A percentile compares a stretch with the other conserved stretches of the same genome.
These are phyloP conservation scores for Picathartes gymnocephalus DNA, from an alignment of 2,113 vertebrate species.

Conservation along the genomic window DNA sequence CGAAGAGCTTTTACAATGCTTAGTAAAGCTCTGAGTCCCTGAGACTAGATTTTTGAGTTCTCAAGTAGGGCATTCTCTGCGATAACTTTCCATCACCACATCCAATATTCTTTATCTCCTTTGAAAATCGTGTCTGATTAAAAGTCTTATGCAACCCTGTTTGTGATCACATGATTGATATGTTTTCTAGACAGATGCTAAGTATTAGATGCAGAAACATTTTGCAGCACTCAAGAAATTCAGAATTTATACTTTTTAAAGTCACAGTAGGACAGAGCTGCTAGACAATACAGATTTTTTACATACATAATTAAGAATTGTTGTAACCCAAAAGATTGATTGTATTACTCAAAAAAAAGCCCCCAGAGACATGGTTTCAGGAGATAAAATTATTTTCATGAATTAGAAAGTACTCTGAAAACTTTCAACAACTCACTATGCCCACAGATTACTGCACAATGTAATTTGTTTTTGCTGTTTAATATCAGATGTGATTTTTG, in stretches of 20 bases:
- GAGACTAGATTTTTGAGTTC: slow-evolving; percentile 7
- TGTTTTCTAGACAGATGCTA: slow-evolving; percentile 64
- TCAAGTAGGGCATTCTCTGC: slow-evolving; percentile 35
- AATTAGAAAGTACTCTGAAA: background rate
- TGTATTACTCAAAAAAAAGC: fast-evolving
- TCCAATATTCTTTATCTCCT: slow-evolving; percentile 65
- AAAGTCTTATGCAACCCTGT: slow-evolving; percentile 66
- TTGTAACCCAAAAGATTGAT: background rate
- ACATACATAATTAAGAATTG: background rate
- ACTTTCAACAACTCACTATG: background rate
- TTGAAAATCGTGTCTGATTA: slow-evolving; percentile 71
- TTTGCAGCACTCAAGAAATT: background rate
- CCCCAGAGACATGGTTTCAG: background rate
- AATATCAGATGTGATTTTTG: background rate
- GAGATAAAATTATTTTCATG: background rate
- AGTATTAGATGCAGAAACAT: slow-evolving; percentile 59
- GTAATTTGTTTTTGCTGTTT: background rate
- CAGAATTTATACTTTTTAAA: background rate
- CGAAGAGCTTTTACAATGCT: slow-evolving; percentile 15
- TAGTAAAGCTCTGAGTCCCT: slow-evolving; percentile 20
- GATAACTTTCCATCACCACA: slow-evolving; percentile 61
- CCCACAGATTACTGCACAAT: background rate
- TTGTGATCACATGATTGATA: slow-evolving; percentile 71
- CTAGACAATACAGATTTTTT: background rate
- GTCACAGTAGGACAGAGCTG: background rate